Evolutionary conservation across 2,888 invertebrate species (phyloP).

Genomic region (Amiota mariae): DNA sequence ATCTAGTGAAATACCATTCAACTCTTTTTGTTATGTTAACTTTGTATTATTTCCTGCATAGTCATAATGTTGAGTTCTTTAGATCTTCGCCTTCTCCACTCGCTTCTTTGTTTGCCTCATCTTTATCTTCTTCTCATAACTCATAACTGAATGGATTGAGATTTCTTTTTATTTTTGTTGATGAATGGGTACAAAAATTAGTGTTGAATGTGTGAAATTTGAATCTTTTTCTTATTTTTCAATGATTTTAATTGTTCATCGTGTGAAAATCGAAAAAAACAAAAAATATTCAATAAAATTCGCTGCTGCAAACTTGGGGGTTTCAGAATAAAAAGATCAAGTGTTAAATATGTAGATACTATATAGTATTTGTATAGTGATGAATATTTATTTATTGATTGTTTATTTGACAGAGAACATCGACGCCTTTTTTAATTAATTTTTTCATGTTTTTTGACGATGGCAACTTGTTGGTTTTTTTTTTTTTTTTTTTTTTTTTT

Average conservation of each 20-base stretch:
- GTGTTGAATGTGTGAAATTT: slow-evolving; percentile 21
- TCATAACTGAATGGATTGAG: neutral
- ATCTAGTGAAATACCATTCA: neutral
- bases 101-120: neutral
- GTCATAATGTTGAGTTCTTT: slow-evolving; percentile 44
- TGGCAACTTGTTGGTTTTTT: neutral
- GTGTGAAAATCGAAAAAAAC: slow-evolving; percentile 8
- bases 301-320: neutral
- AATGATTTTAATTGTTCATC: slow-evolving; percentile 21
- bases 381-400: neutral
- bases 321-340: neutral
- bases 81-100: too few relatives aligned
- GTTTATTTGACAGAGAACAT: neutral
- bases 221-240: slow-evolving; percentile 9
- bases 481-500: neutral
- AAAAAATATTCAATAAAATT: neutral
- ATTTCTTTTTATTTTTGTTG: neutral
- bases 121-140: neutral
- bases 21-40: neutral
- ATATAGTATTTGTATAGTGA: neutral
- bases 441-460: neutral
- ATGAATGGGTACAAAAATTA: slow-evolving; percentile 13
- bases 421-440: neutral
- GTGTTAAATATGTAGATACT: neutral
- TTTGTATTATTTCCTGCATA: slow-evolving; percentile 51